These are phyloP conservation scores for Aldrovandia affinis DNA, from an alignment of 2,797 vertebrate genomes.

Conservation along the genomic window DNA sequence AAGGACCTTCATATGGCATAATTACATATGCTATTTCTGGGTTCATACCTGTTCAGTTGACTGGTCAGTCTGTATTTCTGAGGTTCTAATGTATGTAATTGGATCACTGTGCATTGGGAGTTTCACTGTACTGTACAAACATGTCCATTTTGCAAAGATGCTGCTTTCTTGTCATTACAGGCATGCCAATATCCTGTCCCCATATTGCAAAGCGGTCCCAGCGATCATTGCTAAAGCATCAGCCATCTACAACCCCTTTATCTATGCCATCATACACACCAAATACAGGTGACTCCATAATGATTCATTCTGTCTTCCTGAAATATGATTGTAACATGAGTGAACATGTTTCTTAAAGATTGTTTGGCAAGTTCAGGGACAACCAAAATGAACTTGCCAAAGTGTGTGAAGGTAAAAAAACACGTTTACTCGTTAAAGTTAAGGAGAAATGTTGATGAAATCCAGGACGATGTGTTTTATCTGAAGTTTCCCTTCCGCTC, in stretches of 20 bases:
- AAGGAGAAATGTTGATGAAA: neutral
- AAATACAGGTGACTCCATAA: conserved; percentile 82
- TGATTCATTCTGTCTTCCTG: neutral
- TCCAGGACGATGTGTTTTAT: neutral
- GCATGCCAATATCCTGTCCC: conserved; percentile 73
- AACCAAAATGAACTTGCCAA: neutral
- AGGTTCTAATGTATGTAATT: no score
- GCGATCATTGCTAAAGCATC: conserved; percentile 88
- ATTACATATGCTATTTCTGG: no score
- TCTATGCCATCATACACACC: conserved; percentile 86
- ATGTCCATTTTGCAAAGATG: conserved; percentile 13
- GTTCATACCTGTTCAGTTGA: no score
- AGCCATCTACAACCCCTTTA: conserved; percentile 87
- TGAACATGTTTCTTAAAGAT: no score
- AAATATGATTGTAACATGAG: neutral
- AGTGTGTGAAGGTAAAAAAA: neutral
- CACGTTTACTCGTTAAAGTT: neutral
- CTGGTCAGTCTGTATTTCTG: no score
- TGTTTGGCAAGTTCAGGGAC: no score
- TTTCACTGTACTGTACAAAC: neutral
- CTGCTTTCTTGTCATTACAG: conserved; percentile 60
- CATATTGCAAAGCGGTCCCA: conserved; percentile 86
- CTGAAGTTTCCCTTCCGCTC: neutral
- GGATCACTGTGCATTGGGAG: neutral
- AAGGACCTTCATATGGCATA: no score